Evolutionary conservation across 2,888 invertebrate species (phyloP).

Genomic region (Lasioglossum lativentre): DNA sequence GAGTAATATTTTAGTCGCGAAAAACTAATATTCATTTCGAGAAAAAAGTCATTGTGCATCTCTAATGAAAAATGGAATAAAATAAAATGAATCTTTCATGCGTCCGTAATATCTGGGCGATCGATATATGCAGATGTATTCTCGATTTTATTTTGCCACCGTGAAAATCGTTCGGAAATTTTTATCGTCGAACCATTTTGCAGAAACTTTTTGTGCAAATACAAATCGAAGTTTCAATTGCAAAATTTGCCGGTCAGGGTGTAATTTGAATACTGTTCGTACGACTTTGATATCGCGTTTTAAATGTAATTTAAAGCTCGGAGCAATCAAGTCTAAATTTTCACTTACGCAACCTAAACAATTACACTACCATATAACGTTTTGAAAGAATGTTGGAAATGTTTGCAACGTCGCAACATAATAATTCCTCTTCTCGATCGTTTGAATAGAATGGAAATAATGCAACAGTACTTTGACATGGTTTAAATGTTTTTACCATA

Average conservation of each 20-base stretch:
- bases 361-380: neutral
- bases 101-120: neutral
- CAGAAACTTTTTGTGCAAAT: neutral
- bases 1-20: neutral
- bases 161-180: neutral
- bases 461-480: too few species aligned
- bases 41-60: constrained; percentile 1
- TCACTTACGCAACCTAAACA: too few species aligned
- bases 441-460: too few species aligned
- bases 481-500: neutral
- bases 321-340: neutral
- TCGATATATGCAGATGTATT: constrained; percentile 32
- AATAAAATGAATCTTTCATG: constrained; percentile 11
- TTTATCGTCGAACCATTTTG: neutral
- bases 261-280: neutral
- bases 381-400: neutral
- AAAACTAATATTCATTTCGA: neutral
- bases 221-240: neutral
- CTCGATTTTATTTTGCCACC: constrained; percentile 3
- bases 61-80: neutral
- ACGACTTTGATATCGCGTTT: neutral
- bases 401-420: too few species aligned
- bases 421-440: too few species aligned
- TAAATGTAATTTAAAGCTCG: neutral
- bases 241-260: neutral